Conservation (phyloP, 2,113 vertebrate species). For the Malaclemys terrapin region DNA sequence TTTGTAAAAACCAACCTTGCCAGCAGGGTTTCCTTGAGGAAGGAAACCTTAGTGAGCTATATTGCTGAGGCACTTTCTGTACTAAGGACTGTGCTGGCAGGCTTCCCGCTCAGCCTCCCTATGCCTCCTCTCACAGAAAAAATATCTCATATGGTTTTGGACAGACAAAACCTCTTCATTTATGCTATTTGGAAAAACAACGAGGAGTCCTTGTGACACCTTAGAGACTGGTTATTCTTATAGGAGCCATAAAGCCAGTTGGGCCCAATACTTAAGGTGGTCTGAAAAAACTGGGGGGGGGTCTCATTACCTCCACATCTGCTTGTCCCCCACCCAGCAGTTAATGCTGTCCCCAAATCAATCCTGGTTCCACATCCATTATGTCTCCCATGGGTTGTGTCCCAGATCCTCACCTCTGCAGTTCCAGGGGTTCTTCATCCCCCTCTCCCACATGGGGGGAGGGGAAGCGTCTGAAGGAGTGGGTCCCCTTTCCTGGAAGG, state of each 20-base stretch:
- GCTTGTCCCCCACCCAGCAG: neutral
- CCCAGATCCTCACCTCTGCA: too few relatives aligned
- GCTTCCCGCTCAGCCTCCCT: neutral
- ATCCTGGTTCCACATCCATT: neutral
- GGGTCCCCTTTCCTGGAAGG: neutral
- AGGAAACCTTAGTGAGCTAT: neutral
- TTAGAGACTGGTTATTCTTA: neutral
- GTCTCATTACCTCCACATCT: neutral
- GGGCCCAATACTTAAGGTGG: neutral
- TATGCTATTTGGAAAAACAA: neutral
- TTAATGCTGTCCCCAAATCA: neutral
- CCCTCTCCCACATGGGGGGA: neutral
- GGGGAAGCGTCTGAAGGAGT: too few relatives aligned
- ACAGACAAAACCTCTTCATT: fast-evolving
- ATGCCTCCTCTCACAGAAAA: neutral
- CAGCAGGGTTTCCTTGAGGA: neutral
- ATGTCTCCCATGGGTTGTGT: too few relatives aligned
- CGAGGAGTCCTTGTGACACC: too few relatives aligned
- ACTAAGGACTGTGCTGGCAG: too few relatives aligned
- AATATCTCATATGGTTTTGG: neutral
- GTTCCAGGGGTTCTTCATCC: neutral
- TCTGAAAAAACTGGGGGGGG: neutral
- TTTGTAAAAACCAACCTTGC: neutral
- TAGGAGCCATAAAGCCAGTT: neutral
- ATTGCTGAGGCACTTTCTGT: fast-evolving